Percentiles rank a stretch among this genome's conserved stretches.
phyloP scores from a whole-genome alignment of 2,888 invertebrate species.

The Orthosia cruda region DNA sequence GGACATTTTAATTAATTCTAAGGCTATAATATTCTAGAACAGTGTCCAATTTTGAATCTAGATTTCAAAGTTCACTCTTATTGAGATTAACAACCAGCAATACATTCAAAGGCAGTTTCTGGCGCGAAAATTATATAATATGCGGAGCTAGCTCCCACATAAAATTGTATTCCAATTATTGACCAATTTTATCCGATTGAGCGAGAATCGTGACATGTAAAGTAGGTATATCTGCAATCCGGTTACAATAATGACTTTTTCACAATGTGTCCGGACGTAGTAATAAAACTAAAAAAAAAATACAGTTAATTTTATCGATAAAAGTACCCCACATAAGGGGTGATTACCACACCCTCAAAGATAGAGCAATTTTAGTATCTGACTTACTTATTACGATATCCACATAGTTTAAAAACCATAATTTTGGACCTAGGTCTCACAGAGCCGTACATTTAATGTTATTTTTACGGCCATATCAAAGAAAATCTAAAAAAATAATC shows the following conservation, averaged over 20 bases:
- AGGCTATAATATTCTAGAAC: constrained; percentile 3
- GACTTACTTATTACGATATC: too few relatives aligned
- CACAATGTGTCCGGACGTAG: too few relatives aligned
- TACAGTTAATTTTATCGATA: too few relatives aligned
- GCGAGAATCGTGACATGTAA: constrained; percentile 26
- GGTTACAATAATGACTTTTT: constrained; percentile 7
- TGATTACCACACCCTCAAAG: too few relatives aligned
- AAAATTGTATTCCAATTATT: constrained; percentile 16
- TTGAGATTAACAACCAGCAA: background rate
- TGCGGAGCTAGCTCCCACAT: background rate
- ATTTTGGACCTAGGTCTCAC: too few relatives aligned
- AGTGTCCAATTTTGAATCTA: background rate
- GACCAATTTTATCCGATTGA: constrained; percentile 20
- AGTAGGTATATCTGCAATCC: background rate
- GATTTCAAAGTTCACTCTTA: background rate
- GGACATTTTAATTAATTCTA: background rate
- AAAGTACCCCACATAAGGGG: too few relatives aligned
- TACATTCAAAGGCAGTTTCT: background rate
- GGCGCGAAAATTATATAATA: background rate
- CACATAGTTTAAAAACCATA: too few relatives aligned
- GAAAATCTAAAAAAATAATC: too few relatives aligned
- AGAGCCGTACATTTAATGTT: too few relatives aligned
- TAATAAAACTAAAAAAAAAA: too few relatives aligned
- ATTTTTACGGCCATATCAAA: too few relatives aligned
- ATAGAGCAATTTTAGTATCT: too few relatives aligned